phyloP scores from a whole-genome alignment of 2,113 vertebrate species.

The Bucco capensis region DNA sequence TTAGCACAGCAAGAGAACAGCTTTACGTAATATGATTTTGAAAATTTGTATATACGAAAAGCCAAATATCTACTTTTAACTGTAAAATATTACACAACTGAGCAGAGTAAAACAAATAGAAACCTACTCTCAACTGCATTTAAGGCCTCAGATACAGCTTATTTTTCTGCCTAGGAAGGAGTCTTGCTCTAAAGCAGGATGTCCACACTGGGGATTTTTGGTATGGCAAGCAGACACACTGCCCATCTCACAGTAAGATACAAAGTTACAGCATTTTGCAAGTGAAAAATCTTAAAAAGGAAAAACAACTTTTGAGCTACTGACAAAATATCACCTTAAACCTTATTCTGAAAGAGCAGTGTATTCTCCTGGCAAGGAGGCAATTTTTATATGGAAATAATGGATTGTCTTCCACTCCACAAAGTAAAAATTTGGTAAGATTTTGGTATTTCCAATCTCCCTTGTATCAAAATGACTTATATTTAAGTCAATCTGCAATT shows the following conservation, averaged over 20 bases:
- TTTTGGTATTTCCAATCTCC: background rate
- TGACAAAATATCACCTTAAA: background rate
- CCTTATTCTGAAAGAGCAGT: background rate
- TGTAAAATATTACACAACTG: background rate
- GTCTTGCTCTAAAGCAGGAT: background rate
- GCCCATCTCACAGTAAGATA: background rate
- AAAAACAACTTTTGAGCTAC: background rate
- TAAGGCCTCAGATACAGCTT: background rate
- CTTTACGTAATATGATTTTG: background rate
- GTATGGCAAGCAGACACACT: background rate
- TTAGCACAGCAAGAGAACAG: background rate
- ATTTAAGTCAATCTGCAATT: background rate
- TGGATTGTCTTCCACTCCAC: background rate
- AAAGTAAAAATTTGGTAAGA: background rate
- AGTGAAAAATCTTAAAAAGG: background rate
- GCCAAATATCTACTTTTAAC: background rate
- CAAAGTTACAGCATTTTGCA: background rate
- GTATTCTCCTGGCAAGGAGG: background rate
- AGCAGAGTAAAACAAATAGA: background rate
- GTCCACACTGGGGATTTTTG: background rate
- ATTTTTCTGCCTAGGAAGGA: background rate
- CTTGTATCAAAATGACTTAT: background rate
- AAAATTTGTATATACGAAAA: background rate
- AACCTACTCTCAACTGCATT: background rate
- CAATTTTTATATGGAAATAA: background rate